Percentiles rank a stretch among this genome's conserved stretches.
These are phyloP conservation scores for Harmothoe impar DNA, from an alignment of 2,888 invertebrate species.

Conservation along the genomic window DNA sequence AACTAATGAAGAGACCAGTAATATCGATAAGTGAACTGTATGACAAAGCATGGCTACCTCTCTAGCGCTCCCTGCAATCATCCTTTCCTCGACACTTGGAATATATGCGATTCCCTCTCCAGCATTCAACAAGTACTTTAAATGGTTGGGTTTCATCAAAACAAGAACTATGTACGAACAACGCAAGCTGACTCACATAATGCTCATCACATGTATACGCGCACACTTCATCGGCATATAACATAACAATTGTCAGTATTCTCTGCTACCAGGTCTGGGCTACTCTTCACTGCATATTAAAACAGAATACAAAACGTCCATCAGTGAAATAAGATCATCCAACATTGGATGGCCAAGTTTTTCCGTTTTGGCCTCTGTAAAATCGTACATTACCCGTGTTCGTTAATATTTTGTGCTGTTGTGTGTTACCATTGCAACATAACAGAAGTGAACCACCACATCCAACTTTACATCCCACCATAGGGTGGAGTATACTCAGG, in stretches of 20 bases:
- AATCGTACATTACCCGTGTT: neutral
- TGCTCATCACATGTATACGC: neutral
- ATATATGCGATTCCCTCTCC: neutral
- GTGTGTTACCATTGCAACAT: neutral
- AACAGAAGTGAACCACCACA: neutral
- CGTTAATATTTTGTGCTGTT: neutral
- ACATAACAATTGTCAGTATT: neutral
- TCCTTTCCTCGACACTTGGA: neutral
- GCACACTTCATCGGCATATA: slow-evolving; percentile 10
- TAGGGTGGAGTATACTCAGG: neutral
- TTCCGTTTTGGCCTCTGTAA: neutral
- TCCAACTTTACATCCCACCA: neutral
- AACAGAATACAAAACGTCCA: neutral
- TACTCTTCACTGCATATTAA: neutral
- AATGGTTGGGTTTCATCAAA: neutral
- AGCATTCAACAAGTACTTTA: neutral
- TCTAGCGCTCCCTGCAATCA: neutral
- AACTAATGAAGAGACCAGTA: slow-evolving; percentile 47
- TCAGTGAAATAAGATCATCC: neutral
- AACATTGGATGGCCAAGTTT: neutral
- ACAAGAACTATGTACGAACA: neutral
- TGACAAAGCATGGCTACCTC: neutral
- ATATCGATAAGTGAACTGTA: slow-evolving; percentile 27
- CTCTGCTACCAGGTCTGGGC: neutral
- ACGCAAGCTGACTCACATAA: slow-evolving; percentile 10